phyloP scores from a whole-genome alignment of 2,888 invertebrate species.

The Trachelus tabidus region DNA sequence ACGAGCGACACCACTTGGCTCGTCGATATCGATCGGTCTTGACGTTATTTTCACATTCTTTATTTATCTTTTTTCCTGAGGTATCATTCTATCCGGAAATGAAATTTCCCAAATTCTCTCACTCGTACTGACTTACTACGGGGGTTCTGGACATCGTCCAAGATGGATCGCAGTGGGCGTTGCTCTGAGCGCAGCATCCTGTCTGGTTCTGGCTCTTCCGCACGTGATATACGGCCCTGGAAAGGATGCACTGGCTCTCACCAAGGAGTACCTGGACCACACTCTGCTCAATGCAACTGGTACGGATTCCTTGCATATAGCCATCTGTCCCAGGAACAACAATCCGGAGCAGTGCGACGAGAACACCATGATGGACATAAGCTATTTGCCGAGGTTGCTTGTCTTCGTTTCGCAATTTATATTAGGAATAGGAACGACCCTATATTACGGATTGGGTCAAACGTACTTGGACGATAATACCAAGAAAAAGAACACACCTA shows the following conservation, averaged over 20 bases:
- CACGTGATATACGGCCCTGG: slow-evolving; percentile 75
- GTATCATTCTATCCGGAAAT: slow-evolving; percentile 75
- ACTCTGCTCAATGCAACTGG: slow-evolving; percentile 48
- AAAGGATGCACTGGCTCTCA: slow-evolving; percentile 66
- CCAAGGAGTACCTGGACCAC: slow-evolving; percentile 64
- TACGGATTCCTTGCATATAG: slow-evolving; percentile 37
- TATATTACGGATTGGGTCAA: slow-evolving; percentile 76
- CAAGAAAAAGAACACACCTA: slow-evolving; percentile 74
- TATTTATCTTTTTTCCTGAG: slow-evolving; percentile 57
- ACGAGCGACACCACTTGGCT: background rate
- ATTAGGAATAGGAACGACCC: slow-evolving; percentile 75
- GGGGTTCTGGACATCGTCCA: slow-evolving; percentile 76
- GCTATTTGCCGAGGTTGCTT: slow-evolving; percentile 69
- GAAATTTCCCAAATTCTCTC: slow-evolving; percentile 78
- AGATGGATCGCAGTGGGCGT: slow-evolving; percentile 77
- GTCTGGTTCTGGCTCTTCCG: slow-evolving; percentile 72
- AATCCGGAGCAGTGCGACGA: slow-evolving; percentile 64
- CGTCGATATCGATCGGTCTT: background rate
- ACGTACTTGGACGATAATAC: slow-evolving; percentile 78
- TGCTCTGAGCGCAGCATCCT: slow-evolving; percentile 71
- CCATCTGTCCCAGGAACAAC: slow-evolving; percentile 51
- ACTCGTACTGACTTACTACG: slow-evolving; percentile 73
- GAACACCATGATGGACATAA: slow-evolving; percentile 60
- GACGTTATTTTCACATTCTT: background rate
- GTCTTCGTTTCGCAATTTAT: slow-evolving; percentile 77